phyloP scores from a whole-genome alignment of 2,797 vertebrate genomes.

The Lacerta bilineata region DNA sequence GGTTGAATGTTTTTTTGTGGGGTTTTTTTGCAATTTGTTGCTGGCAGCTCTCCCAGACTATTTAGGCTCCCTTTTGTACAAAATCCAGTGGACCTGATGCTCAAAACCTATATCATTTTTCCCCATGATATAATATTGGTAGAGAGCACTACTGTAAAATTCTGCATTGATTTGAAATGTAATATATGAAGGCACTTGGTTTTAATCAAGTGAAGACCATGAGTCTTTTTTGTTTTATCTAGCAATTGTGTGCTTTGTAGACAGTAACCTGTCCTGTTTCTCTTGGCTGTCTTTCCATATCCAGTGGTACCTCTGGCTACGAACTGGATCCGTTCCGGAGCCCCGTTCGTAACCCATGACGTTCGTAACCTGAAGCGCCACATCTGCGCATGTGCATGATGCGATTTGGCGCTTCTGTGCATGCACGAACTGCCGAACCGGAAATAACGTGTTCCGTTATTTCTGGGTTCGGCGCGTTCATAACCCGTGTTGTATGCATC shows the following conservation, averaged over 20 bases:
- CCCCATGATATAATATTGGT: constrained; percentile 16
- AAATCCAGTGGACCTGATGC: constrained; percentile 58
- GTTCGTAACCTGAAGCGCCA: too few species aligned
- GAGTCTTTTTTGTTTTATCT: constrained; percentile 34
- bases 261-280: neutral
- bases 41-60: constrained; percentile 79
- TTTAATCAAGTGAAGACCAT: constrained; percentile 54
- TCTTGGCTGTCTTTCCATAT: constrained; percentile 17
- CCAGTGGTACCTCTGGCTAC: too few species aligned
- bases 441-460: too few species aligned
- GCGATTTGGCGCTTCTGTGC: too few species aligned
- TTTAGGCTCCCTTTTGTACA: constrained; percentile 68
- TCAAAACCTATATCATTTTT: constrained; percentile 64
- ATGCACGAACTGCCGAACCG: too few species aligned
- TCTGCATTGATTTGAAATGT: constrained; percentile 53
- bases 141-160: constrained; percentile 47
- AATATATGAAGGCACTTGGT: constrained; percentile 29
- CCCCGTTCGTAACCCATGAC: too few species aligned
- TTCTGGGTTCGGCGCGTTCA: too few species aligned
- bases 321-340: too few species aligned
- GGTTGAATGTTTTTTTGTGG: constrained; percentile 69
- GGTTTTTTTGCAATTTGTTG: constrained; percentile 75
- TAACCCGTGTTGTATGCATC: too few species aligned
- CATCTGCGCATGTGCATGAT: too few species aligned
- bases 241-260: constrained; percentile 33